Conservation (phyloP, 2,797 vertebrate species). For the Sternotherus odoratus region DNA sequence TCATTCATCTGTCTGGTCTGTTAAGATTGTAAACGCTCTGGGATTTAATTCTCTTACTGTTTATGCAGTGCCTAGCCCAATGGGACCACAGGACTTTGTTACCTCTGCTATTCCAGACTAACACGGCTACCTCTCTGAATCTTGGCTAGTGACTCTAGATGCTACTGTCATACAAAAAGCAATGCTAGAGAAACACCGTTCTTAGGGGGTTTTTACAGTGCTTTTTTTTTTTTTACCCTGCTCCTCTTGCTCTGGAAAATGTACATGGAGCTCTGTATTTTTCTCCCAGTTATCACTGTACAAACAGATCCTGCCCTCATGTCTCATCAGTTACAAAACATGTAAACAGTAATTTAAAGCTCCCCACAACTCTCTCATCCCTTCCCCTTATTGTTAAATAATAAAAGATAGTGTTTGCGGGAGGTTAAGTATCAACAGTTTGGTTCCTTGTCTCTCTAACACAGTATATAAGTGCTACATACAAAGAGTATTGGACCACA, state of each 20-base stretch:
- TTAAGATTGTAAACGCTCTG: neutral
- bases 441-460: neutral
- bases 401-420: neutral
- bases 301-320: neutral
- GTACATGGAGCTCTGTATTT: neutral
- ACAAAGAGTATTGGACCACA: neutral
- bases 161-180: neutral
- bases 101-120: too few relatives aligned
- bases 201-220: neutral
- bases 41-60: neutral
- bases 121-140: too few relatives aligned
- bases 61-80: neutral
- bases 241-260: neutral
- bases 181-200: neutral
- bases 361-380: neutral
- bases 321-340: neutral
- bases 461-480: neutral
- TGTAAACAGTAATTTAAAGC: neutral
- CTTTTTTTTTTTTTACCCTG: neutral
- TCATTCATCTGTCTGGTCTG: neutral
- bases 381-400: neutral
- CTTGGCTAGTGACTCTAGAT: neutral
- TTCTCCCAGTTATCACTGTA: neutral
- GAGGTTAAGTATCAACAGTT: neutral
- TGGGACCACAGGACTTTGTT: neutral